Base-by-base conservation (phyloP, 2,113 vertebrate genomes). In the Oceanodroma tethys region DNA sequence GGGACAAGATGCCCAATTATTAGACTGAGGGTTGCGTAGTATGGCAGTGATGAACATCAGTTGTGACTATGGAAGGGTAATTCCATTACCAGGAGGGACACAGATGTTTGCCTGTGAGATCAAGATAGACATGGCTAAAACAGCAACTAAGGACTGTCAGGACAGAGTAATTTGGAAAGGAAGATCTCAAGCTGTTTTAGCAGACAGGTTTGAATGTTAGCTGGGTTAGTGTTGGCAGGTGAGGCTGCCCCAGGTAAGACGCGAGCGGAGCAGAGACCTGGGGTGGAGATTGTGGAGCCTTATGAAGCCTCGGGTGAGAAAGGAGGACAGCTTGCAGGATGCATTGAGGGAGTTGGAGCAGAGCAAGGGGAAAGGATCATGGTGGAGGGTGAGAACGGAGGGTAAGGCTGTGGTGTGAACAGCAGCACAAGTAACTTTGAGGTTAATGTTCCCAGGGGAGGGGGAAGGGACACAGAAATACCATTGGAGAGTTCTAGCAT, bases 241-340 rank as follows among this genome's bases (percentile, higher is more conserved):
- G 55, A 42, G 55, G 40, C 68, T 65, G 63, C 29, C 38, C 5
- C 38, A n/a, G 68, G 74, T 25, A 5, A 12, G 55, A 13, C 0
- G 0, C 1, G 40, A 36, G 53, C 0, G 0, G 42, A 25, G 16
- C 30, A 22, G 63, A 27, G 32, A 25, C 23, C 58, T n/a, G 45
- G 16, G 68, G 21, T 43, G 60, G 56, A 62, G 65, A 30, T 5
- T 45, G 45, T 2, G 9, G 62, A 34, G 12, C 36, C 15, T 52
- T 7, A 2, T 0, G 4, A 27, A 32, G 58, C 23, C 63, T 50
- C 3, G 1, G 43, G 27, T 63, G 81, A 14, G 34, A 15, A 58
- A 29, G 66, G 40, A 42, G 43, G 15, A 19, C 2, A 17, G 26
- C 36, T 14, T n/a, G 80, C 15, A 42, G 83, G 45, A 3, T 32